Percentiles rank a stretch among this genome's conserved stretches.
These are phyloP conservation scores for Erythrocercus mccallii DNA, from an alignment of 2,113 vertebrate species.

Conservation along the genomic window DNA sequence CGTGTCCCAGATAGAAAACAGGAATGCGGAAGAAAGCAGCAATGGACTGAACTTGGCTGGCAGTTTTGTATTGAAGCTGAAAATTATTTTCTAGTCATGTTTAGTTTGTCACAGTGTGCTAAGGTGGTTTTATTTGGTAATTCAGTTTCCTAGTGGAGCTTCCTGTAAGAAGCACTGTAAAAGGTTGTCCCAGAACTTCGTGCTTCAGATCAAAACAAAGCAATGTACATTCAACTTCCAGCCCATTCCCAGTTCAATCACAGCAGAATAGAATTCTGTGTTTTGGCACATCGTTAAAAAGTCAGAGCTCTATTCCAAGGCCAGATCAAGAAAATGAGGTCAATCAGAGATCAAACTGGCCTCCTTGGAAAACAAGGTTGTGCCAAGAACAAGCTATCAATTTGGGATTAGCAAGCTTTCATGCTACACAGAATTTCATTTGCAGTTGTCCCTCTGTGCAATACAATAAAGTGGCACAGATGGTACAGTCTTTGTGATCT, in stretches of 20 bases:
- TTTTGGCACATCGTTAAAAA: slow-evolving; percentile 9
- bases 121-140: background rate
- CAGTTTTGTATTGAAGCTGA: background rate
- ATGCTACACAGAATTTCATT: slow-evolving; percentile 6
- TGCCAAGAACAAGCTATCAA: slow-evolving; percentile 19
- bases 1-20: background rate
- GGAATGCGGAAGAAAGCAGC: background rate
- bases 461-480: slow-evolving; percentile 30
- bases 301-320: slow-evolving; percentile 4
- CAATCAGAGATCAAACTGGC: slow-evolving; percentile 32
- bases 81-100: background rate
- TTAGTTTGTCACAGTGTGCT: background rate
- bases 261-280: background rate
- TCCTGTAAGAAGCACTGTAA: background rate
- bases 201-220: background rate
- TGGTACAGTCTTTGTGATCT: slow-evolving; percentile 26
- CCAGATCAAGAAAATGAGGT: slow-evolving; percentile 36
- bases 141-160: background rate
- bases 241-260: background rate
- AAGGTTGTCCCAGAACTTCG: background rate
- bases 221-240: background rate
- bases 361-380: background rate
- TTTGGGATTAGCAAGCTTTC: slow-evolving; percentile 50
- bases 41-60: background rate
- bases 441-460: slow-evolving; percentile 39